Base-by-base conservation (phyloP, 2,888 invertebrate genomes). In the Oscheius sp. region DNA sequence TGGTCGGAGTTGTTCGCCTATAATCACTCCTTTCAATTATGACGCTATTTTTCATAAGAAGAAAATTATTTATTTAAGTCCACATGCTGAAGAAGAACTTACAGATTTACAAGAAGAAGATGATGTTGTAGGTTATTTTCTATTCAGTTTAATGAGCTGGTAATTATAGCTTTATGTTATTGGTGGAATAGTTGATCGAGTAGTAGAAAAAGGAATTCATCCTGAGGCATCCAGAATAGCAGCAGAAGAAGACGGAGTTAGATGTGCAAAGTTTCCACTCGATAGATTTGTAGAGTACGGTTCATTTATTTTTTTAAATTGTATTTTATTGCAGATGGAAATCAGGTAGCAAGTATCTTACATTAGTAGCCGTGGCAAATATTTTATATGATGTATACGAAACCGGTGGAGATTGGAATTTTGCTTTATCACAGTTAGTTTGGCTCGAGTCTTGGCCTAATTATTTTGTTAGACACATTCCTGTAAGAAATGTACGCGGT, bases 181-280 rank as follows among this genome's bases (percentile, higher is more conserved):
- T 35, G 87, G 87, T 27, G 87, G 87, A 45, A 88, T 87, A 63
- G 87, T 87, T 27, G 87, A 87, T 73, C 76, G 86, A 18, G 84
- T 85, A 3, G 43, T 55, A 0, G 87, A 87, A 69, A 76, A 73
- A 27, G 73, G 77, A 21, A 85, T 87, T 21, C 80, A 78, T 0
- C 69, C 58, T 29, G 59, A 78, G 12, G 87, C 87, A 0, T 85
- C 85, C 7, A 43, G 69, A n/a, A 76, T 80, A 27, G 77, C 83
- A 1, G 86, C 87, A 1, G 72, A 78, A 13, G 35, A 49, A 18
- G 85, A 84, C 16, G 76, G 80, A 7, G 76, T 87, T n/a, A 70
- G 72, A 9, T 78, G 76, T 41, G 66, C 70, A 7, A 75, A 70
- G 25, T 58, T 85, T 27, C 85, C 85, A 12, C 58, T 85, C 25